A percentile compares a stretch with the other conserved stretches of the same genome.
phyloP scores from a whole-genome alignment of 2,888 invertebrate species.

The Pelosia muscerda region DNA sequence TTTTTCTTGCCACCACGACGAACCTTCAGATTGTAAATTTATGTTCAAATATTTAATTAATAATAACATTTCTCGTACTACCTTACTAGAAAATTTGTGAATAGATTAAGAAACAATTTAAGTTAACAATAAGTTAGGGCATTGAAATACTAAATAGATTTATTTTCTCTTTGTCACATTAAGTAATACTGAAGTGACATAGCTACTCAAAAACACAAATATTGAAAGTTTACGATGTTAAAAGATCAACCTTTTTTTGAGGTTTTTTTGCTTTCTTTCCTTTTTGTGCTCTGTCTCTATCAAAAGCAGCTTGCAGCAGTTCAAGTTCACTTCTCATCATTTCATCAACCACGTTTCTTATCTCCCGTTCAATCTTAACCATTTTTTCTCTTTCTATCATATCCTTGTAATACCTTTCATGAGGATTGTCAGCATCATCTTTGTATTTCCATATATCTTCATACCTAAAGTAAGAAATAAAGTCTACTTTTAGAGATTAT shows the following conservation, averaged over 20 bases:
- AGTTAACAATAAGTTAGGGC: too few relatives aligned
- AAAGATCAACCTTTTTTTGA: slow-evolving; percentile 87
- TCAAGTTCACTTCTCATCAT: slow-evolving; percentile 90
- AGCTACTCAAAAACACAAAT: too few relatives aligned
- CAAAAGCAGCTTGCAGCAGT: slow-evolving; percentile 90
- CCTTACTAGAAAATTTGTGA: too few relatives aligned
- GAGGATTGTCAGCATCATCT: slow-evolving; percentile 91
- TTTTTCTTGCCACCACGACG: slow-evolving; percentile 94
- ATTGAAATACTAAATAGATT: too few relatives aligned
- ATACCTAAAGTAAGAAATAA: slow-evolving; percentile 76
- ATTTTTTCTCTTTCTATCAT: slow-evolving; percentile 95
- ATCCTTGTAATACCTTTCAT: slow-evolving; percentile 92
- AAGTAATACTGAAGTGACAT: too few relatives aligned
- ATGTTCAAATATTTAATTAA: not conserved
- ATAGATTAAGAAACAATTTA: too few relatives aligned
- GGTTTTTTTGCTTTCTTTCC: slow-evolving; percentile 92
- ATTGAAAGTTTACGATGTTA: too few relatives aligned
- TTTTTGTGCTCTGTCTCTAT: slow-evolving; percentile 90
- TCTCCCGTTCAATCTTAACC: slow-evolving; percentile 93
- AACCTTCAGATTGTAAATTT: slow-evolving; percentile 74
- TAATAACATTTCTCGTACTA: not conserved
- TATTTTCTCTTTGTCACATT: too few relatives aligned
- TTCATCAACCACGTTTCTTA: slow-evolving; percentile 93
- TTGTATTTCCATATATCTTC: slow-evolving; percentile 94
- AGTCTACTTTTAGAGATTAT: too few relatives aligned